phyloP scores from a whole-genome alignment of 2,113 vertebrate genomes.

The Mohoua ochrocephala region DNA sequence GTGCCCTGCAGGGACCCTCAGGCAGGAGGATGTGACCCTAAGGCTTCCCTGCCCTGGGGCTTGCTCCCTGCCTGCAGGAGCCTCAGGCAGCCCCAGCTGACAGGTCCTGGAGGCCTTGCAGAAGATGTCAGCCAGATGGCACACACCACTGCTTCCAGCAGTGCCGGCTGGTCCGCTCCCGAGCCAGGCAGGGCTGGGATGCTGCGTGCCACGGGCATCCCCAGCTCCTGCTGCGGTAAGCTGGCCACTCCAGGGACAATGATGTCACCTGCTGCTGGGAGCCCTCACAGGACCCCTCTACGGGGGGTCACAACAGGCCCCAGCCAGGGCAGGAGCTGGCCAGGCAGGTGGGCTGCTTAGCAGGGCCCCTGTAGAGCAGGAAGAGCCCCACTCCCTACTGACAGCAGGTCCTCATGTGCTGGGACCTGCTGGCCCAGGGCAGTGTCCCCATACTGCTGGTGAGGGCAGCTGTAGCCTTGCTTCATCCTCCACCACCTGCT shows the following conservation, averaged over 20 bases:
- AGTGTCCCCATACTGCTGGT: background rate
- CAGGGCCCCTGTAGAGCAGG: background rate
- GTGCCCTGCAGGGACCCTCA: background rate
- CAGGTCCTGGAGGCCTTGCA: background rate
- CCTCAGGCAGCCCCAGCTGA: background rate
- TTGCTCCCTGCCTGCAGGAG: background rate
- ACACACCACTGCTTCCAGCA: background rate
- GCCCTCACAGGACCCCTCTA: background rate
- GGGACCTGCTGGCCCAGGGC: background rate
- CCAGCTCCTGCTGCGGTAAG: background rate
- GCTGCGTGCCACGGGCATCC: accelerated
- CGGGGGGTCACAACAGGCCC: background rate
- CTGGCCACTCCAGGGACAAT: background rate
- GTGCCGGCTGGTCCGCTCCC: background rate
- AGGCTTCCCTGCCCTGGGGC: background rate
- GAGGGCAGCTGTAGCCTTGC: background rate
- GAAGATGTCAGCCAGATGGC: background rate
- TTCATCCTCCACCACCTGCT: background rate
- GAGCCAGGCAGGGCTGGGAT: background rate
- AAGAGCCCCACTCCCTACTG: accelerated
- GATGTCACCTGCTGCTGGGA: accelerated
- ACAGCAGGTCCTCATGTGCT: accelerated
- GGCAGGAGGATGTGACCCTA: background rate
- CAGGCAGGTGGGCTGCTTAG: background rate
- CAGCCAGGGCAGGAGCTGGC: background rate